These are phyloP conservation scores for Lytechinus variegatus DNA, from an alignment of 35 echinoderm and acorn worm species.

Conservation along the genomic window DNA sequence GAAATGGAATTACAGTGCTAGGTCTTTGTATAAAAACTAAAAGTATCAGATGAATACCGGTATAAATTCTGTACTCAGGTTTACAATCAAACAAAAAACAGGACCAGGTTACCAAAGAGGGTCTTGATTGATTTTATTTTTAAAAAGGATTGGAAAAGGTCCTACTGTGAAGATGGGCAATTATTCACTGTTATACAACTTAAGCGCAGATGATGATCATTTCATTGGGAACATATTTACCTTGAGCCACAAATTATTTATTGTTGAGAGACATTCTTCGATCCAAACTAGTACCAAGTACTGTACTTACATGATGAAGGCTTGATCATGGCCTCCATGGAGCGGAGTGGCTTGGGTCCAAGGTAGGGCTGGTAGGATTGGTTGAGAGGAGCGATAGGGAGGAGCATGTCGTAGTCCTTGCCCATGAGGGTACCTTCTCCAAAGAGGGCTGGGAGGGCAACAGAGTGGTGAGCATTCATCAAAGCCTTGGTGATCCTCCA, in stretches of 20 bases:
- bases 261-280: neutral
- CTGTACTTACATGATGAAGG: constrained; percentile 89
- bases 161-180: neutral
- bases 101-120: neutral
- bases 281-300: neutral
- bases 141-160: neutral
- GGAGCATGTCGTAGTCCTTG: constrained; percentile 54
- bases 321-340: constrained; percentile 93
- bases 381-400: constrained; percentile 79
- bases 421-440: constrained; percentile 62
- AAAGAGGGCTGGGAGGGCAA: constrained; percentile 51
- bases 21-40: too few species aligned
- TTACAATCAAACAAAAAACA: neutral
- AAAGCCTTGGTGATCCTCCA: constrained; percentile 98
- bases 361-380: constrained; percentile 82
- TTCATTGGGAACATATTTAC: too few species aligned
- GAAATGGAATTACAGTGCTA: too few species aligned
- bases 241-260: neutral
- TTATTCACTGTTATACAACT: neutral
- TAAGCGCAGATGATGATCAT: too few species aligned
- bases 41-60: too few species aligned
- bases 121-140: neutral
- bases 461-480: constrained; percentile 62
- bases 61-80: too few species aligned
- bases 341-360: constrained; percentile 82